Percentiles rank a stretch among this genome's conserved stretches.
Conservation (phyloP, 2,888 invertebrate species). For the Platerodrilus igneus region DNA sequence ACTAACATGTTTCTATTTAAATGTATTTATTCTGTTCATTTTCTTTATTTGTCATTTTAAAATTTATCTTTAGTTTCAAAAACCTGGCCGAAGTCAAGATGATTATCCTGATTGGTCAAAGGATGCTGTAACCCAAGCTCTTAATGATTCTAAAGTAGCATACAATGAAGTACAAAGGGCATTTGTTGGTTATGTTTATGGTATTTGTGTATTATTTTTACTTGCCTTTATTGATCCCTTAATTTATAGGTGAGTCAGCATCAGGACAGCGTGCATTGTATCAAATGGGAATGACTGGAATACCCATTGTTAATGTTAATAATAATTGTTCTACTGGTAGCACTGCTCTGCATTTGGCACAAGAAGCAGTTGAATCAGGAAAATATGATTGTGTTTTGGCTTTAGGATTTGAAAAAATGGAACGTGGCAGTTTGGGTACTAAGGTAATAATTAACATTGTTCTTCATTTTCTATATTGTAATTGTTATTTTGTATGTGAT, state of each 20-base stretch:
- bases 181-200: conserved; percentile 88
- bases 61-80: too few species aligned
- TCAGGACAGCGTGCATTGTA: conserved; percentile 93
- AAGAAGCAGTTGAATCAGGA: conserved; percentile 88
- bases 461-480: too few species aligned
- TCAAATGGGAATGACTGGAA: conserved; percentile 91
- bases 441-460: too few species aligned
- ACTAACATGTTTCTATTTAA: too few species aligned
- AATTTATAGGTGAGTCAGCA: conserved; percentile 76
- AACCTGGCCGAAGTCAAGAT: conserved; percentile 72
- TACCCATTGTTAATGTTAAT: conserved; percentile 96
- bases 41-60: too few species aligned
- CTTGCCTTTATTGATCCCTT: conserved; percentile 6
- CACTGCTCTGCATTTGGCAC: conserved; percentile 82
- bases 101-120: conserved; percentile 95
- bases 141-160: conserved; percentile 76
- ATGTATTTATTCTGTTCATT: conserved; percentile 12
- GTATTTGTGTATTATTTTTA: conserved; percentile 39
- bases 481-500: too few species aligned
- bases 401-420: conserved; percentile 98
- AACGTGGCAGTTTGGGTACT: conserved; percentile 77
- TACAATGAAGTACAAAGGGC: conserved; percentile 82
- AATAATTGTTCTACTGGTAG: conserved; percentile 98
- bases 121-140: conserved; percentile 85
- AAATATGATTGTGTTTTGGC: conserved; percentile 80